Evolutionary conservation across 30 jellyfish, hydroid and myxozoan species (phyloP).

Genomic region (Chrysaora quinquecirrha): DNA sequence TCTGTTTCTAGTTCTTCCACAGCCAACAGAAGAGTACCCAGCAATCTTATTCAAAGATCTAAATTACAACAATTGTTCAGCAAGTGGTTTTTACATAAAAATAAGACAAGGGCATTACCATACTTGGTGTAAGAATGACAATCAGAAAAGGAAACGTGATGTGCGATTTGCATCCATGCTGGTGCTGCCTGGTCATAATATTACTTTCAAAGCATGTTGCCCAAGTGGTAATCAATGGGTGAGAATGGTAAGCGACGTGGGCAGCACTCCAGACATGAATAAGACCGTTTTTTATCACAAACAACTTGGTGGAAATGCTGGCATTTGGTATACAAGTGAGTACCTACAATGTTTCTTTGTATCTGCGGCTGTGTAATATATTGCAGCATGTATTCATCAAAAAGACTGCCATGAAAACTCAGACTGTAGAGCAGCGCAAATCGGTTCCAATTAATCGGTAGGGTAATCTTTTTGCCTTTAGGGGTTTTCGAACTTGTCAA

Average conservation of each 20-base stretch:
- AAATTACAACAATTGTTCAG: constrained; percentile 88
- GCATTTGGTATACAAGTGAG: constrained; percentile 94
- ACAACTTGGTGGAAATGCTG: constrained; percentile 73
- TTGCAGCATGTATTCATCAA: background rate
- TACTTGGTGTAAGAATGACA: constrained; percentile 71
- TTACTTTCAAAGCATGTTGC: constrained; percentile 94
- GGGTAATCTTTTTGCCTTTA: no score
- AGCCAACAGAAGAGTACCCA: constrained; percentile 92
- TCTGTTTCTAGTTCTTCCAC: constrained; percentile 70
- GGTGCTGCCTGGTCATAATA: constrained; percentile 81
- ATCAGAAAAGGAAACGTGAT: constrained; percentile 39
- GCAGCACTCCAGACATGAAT: constrained; percentile 82
- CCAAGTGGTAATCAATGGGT: constrained; percentile 92
- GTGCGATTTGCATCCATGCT: constrained; percentile 78
- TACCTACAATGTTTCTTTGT: background rate
- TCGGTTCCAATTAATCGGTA: no score
- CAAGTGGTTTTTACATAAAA: constrained; percentile 67
- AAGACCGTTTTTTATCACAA: constrained; percentile 72
- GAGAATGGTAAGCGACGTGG: constrained; percentile 54
- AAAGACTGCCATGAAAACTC: no score
- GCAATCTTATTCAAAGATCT: constrained; percentile 80
- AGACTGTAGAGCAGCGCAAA: no score
- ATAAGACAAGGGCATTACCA: constrained; percentile 80
- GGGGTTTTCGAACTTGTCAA: no score
- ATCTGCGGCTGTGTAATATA: background rate